These are phyloP conservation scores for Spheniscus humboldti DNA, from an alignment of 2,797 vertebrate genomes.

Conservation along the genomic window DNA sequence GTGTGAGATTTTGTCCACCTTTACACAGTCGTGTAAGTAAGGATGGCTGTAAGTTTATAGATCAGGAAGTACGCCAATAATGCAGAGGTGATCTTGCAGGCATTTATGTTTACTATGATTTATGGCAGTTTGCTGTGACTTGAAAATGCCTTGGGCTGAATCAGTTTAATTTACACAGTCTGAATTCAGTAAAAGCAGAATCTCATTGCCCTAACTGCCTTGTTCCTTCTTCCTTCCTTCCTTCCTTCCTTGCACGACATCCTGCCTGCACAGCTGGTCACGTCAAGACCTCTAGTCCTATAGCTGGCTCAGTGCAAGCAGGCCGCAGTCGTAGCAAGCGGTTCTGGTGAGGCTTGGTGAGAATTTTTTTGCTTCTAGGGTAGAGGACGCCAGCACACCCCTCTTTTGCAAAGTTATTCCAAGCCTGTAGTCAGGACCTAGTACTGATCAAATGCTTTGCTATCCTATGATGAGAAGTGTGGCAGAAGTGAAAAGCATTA, in stretches of 20 bases:
- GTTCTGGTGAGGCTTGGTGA: not conserved
- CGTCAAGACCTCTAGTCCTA: not conserved
- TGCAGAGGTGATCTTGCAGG: not conserved
- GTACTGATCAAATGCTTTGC: not conserved
- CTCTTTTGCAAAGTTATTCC: not conserved
- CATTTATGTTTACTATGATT: not conserved
- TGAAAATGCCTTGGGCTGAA: not conserved
- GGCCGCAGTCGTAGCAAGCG: fast-evolving
- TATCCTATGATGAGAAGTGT: not conserved
- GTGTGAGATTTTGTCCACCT: not conserved
- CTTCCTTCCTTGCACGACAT: not conserved
- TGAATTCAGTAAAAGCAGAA: not conserved
- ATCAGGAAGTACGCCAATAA: not conserved
- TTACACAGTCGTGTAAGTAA: not conserved
- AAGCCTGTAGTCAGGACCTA: not conserved
- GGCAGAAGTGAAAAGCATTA: not conserved
- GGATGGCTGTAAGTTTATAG: not conserved
- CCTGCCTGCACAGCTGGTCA: not conserved
- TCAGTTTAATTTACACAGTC: not conserved
- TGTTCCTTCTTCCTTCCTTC: not conserved
- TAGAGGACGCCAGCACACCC: not conserved
- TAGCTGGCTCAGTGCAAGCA: not conserved
- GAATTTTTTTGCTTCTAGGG: not conserved
- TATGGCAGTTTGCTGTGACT: not conserved
- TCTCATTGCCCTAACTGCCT: not conserved